Percentiles rank a stretch among this genome's conserved stretches.
Conservation (phyloP, 2,888 invertebrate genomes). For the Epistrophella euchroma region DNA sequence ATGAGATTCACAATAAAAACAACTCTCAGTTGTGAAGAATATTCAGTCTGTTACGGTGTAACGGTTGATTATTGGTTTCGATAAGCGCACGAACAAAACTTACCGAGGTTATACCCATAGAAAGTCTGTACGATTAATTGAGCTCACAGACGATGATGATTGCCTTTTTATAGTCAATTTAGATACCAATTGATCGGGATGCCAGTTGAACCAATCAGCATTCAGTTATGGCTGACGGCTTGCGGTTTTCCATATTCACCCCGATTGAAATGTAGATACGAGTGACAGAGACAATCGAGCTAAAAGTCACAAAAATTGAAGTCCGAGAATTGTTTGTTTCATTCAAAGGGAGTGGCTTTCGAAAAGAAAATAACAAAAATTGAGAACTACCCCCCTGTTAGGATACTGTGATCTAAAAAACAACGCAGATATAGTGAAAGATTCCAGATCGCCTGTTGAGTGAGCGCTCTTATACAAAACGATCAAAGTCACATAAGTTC, state of each 20-base stretch:
- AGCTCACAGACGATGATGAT: constrained; percentile 85
- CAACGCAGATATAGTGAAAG: not conserved
- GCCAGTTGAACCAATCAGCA: constrained; percentile 81
- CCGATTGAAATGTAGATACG: constrained; percentile 42
- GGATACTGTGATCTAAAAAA: constrained; percentile 40
- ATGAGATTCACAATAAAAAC: constrained; percentile 42
- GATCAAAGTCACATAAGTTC: constrained; percentile 77
- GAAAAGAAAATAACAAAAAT: constrained; percentile 14
- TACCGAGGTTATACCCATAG: constrained; percentile 78
- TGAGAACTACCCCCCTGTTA: constrained; percentile 54
- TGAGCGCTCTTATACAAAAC: constrained; percentile 69
- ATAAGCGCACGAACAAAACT: constrained; percentile 67
- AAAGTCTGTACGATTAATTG: constrained; percentile 83
- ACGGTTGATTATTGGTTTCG: constrained; percentile 54
- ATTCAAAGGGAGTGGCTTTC: constrained; percentile 59
- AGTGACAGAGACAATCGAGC: constrained; percentile 53
- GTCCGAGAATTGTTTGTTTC: constrained; percentile 33
- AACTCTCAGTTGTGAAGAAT: constrained; percentile 47
- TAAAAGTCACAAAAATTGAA: constrained; percentile 56
- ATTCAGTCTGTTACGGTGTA: constrained; percentile 32
- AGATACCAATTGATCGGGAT: constrained; percentile 79
- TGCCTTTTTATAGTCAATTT: constrained; percentile 87
- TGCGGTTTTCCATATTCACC: constrained; percentile 73
- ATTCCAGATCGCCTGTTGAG: constrained; percentile 75
- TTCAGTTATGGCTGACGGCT: constrained; percentile 80